Conservation (phyloP, 2,113 vertebrate species). For the Tachuris rubrigastra region DNA sequence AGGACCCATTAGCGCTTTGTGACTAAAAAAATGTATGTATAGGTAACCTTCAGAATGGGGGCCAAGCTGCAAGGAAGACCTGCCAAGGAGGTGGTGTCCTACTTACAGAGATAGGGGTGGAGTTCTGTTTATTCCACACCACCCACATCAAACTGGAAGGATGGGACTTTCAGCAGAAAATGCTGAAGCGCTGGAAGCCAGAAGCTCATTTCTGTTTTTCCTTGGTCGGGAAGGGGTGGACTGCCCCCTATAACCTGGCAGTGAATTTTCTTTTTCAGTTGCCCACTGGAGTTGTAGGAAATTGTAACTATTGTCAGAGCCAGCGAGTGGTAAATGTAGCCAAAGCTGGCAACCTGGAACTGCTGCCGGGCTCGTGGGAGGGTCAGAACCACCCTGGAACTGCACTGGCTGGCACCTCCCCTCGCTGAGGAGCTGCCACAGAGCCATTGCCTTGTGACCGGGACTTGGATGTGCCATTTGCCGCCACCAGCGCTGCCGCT, state of each 20-base stretch:
- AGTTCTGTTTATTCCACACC: not conserved
- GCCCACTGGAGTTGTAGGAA: not conserved
- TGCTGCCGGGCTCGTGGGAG: not conserved
- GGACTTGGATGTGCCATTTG: not conserved
- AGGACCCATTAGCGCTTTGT: not conserved
- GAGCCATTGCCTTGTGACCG: not conserved
- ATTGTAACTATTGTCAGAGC: not conserved
- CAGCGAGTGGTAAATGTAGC: not conserved
- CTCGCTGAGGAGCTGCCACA: not conserved
- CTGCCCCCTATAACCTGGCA: not conserved
- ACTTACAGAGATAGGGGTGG: not conserved
- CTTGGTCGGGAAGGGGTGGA: not conserved
- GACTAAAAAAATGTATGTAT: not conserved
- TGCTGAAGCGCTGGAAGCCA: not conserved
- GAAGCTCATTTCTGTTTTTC: not conserved
- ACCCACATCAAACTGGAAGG: not conserved
- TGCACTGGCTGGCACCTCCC: not conserved
- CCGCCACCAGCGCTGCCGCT: not conserved
- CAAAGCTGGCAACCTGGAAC: not conserved
- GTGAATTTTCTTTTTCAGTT: not conserved
- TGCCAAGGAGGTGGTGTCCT: not conserved
- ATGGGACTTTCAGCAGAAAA: not conserved
- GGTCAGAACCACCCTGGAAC: not conserved
- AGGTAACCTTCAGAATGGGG: not conserved
- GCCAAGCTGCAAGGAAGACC: not conserved